Conservation (phyloP, 1,140 invertebrate genomes). For the Colletes latitarsis region DNA sequence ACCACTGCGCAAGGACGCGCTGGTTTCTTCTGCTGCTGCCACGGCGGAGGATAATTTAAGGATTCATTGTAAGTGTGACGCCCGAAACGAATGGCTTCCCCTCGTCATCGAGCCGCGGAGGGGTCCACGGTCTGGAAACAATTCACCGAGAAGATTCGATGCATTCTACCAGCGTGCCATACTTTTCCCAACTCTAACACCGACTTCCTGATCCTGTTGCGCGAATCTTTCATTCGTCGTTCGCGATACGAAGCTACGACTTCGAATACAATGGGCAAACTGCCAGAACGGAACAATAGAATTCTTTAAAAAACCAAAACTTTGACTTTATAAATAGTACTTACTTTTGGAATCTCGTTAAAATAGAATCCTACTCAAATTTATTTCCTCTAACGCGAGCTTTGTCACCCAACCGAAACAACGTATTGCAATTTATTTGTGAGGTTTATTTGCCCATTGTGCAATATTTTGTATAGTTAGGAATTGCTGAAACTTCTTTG, state of each 20-base stretch:
- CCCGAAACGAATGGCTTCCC: constrained; percentile 58
- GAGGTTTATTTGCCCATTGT: too few relatives aligned
- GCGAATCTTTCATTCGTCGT: neutral
- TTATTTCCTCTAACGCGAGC: too few relatives aligned
- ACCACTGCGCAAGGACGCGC: constrained; percentile 52
- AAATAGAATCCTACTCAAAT: too few relatives aligned
- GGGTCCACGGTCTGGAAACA: constrained; percentile 12
- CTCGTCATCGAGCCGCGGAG: constrained; percentile 42
- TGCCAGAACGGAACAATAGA: too few relatives aligned
- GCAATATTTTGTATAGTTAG: too few relatives aligned
- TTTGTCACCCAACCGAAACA: too few relatives aligned
- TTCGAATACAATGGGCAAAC: too few relatives aligned
- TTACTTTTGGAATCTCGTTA: too few relatives aligned
- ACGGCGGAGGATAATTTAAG: constrained; percentile 60
- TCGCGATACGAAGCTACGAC: neutral
- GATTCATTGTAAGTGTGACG: constrained; percentile 61
- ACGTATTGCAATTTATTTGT: too few relatives aligned
- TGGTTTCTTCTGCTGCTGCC: constrained; percentile 26
- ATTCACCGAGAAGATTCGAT: constrained; percentile 3
- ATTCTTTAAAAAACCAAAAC: too few relatives aligned
- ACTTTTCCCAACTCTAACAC: neutral
- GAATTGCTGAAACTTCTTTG: too few relatives aligned
- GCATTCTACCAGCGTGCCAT: neutral
- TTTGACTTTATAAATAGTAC: too few relatives aligned
- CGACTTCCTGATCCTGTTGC: neutral